Evolutionary conservation across 2,797 vertebrate genomes (phyloP).

Genomic region (Propithecus perrieri): DNA sequence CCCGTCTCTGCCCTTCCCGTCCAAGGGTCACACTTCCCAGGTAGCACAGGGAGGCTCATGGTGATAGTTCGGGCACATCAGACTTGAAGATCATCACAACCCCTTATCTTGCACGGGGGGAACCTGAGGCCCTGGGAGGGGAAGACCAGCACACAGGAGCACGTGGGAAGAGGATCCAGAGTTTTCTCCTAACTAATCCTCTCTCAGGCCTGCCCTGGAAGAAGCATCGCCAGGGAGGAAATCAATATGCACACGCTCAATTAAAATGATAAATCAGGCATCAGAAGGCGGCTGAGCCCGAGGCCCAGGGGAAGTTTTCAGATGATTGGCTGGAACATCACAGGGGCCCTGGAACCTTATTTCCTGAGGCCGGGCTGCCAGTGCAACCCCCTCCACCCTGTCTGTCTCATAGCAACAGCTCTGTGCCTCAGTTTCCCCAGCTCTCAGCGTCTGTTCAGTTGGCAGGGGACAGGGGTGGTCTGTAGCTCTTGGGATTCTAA

Average conservation of each 20-base stretch:
- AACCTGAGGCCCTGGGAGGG: not conserved
- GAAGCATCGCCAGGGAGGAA: not conserved
- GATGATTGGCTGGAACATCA: not conserved
- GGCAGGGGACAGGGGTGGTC: not conserved
- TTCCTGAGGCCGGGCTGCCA: not conserved
- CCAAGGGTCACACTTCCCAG: not conserved
- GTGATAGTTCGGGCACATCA: not conserved
- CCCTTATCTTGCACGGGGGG: not conserved
- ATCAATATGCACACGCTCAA: not conserved
- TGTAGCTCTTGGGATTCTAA: not conserved
- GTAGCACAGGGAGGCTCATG: not conserved
- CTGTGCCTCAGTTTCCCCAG: not conserved
- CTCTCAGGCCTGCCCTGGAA: not conserved
- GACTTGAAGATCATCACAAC: not conserved
- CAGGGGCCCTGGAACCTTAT: not conserved
- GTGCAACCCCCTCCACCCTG: not conserved
- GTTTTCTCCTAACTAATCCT: not conserved
- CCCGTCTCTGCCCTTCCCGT: not conserved
- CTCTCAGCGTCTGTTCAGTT: not conserved
- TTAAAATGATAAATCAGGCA: slow-evolving; percentile 12
- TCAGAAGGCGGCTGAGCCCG: not conserved
- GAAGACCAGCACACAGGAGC: not conserved
- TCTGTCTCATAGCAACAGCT: not conserved
- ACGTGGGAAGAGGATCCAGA: not conserved
- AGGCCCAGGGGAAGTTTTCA: not conserved